Evolutionary conservation across 2,888 invertebrate species (phyloP).

Genomic region (Lacanobia oleracea): DNA sequence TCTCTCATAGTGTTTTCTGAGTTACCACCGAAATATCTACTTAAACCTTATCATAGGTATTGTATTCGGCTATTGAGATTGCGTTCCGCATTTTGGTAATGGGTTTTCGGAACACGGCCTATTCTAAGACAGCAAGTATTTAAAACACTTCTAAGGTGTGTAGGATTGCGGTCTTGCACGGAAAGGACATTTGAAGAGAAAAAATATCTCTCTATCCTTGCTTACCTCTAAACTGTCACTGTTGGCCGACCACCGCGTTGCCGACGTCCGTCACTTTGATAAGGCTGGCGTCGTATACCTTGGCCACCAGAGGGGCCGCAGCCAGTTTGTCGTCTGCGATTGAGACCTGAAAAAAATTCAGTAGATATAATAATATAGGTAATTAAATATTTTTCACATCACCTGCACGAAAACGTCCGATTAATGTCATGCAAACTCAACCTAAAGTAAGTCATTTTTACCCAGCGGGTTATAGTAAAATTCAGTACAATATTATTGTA

Average conservation of each 20-base stretch:
- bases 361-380: background rate
- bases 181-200: too few species aligned
- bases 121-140: background rate
- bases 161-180: too few species aligned
- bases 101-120: background rate
- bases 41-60: too few species aligned
- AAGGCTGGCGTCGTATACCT: conserved; percentile 98
- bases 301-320: conserved; percentile 97
- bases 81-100: background rate
- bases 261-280: conserved; percentile 98
- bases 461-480: too few species aligned
- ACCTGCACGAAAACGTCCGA: too few species aligned
- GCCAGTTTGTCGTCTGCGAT: conserved; percentile 97
- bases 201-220: too few species aligned
- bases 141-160: background rate
- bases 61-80: background rate
- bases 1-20: background rate
- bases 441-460: too few species aligned
- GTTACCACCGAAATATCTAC: too few species aligned
- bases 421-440: too few species aligned
- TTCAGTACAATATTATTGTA: too few species aligned
- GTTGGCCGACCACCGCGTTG: conserved; percentile 98
- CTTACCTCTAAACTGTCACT: conserved; percentile 98
- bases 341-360: conserved; percentile 83
- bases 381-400: background rate